phyloP scores from a whole-genome alignment of 2,797 vertebrate genomes.

The Dallia pectoralis region DNA sequence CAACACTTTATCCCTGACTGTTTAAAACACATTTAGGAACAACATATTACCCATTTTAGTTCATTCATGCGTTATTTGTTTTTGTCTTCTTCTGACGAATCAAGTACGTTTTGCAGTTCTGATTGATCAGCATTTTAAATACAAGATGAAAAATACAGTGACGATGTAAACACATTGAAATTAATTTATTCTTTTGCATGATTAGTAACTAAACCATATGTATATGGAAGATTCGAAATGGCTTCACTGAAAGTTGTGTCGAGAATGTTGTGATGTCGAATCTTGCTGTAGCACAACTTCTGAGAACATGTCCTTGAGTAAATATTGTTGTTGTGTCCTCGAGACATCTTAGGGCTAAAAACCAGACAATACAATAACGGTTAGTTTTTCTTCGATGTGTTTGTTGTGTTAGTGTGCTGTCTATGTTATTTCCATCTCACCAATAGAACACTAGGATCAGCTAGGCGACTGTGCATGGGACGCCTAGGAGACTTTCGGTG shows the following conservation, averaged over 20 bases:
- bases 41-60: slow-evolving; percentile 48
- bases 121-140: slow-evolving; percentile 44
- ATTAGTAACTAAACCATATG: slow-evolving; percentile 58
- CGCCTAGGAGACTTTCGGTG: slow-evolving; percentile 37
- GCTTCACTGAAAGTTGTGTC: slow-evolving; percentile 49
- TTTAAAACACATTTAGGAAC: slow-evolving; percentile 34
- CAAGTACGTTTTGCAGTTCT: slow-evolving; percentile 33
- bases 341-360: slow-evolving; percentile 66
- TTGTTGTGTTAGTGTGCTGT: slow-evolving; percentile 70
- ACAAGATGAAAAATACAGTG: slow-evolving; percentile 35
- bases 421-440: slow-evolving; percentile 61
- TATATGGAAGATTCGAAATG: slow-evolving; percentile 38
- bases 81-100: slow-evolving; percentile 30
- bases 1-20: slow-evolving; percentile 23
- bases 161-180: slow-evolving; percentile 53
- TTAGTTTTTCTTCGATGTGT: slow-evolving; percentile 65
- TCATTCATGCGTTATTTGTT: slow-evolving; percentile 38
- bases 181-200: slow-evolving; percentile 75
- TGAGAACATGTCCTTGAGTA: slow-evolving; percentile 63
- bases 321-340: slow-evolving; percentile 54
- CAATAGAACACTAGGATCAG: slow-evolving; percentile 46
- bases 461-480: slow-evolving; percentile 57
- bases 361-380: slow-evolving; percentile 43
- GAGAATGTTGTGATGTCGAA: slow-evolving; percentile 65
- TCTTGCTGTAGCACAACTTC: slow-evolving; percentile 74